Conservation (phyloP, 1,140 invertebrate species). For the Nomia melanderi region DNA sequence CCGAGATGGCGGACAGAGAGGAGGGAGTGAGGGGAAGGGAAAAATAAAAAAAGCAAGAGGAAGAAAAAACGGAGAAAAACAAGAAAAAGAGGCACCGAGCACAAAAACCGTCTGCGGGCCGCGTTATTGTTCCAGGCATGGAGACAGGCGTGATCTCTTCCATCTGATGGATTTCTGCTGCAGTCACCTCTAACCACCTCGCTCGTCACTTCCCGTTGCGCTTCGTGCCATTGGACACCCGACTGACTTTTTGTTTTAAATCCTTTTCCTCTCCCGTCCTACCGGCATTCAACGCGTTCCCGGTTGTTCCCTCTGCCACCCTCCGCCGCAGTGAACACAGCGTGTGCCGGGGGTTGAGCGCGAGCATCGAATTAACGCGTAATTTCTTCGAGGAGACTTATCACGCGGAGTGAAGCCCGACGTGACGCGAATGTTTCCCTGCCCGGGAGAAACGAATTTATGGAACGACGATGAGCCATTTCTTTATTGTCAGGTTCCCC, state of each 20-base stretch:
- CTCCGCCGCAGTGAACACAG: constrained; percentile 1
- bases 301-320: constrained; percentile 16
- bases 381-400: constrained; percentile 47
- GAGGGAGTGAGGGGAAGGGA: background rate
- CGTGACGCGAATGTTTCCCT: constrained; percentile 47
- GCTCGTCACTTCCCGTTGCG: constrained; percentile 58
- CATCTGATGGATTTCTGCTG: constrained; percentile 74
- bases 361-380: constrained; percentile 50
- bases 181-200: constrained; percentile 58
- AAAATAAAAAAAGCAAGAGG: constrained; percentile 16
- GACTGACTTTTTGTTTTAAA: constrained; percentile 55
- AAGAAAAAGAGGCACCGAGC: constrained; percentile 38
- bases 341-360: constrained; percentile 4
- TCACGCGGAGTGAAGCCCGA: constrained; percentile 47
- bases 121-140: constrained; percentile 68
- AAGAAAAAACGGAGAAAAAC: background rate
- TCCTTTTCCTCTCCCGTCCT: constrained; percentile 33
- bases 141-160: constrained; percentile 72
- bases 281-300: constrained; percentile 28
- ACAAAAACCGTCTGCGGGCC: constrained; percentile 73
- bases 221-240: constrained; percentile 57
- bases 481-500: constrained; percentile 30
- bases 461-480: constrained; percentile 28
- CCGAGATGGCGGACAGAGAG: too few species aligned
- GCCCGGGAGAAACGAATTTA: constrained; percentile 33